phyloP scores from a whole-genome alignment of 2,888 invertebrate species.

The Thelaira solivaga region DNA sequence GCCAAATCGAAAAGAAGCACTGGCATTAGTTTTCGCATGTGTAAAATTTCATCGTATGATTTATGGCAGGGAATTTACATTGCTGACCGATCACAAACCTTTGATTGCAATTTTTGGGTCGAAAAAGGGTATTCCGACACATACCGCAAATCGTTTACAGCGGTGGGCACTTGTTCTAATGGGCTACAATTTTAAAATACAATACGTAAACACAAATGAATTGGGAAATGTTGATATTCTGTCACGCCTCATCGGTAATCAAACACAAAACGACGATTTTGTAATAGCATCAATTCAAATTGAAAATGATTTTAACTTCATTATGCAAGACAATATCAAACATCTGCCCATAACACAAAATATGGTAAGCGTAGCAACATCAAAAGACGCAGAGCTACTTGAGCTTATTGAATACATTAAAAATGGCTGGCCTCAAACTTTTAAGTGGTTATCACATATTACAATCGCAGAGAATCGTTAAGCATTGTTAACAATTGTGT shows the following conservation, averaged over 20 bases:
- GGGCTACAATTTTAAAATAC: constrained; percentile 23
- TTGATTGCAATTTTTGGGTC: constrained; percentile 5
- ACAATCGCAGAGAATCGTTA: constrained; percentile 7
- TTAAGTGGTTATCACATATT: too few species aligned
- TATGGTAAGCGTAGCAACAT: not conserved
- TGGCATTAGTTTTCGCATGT: constrained; percentile 1
- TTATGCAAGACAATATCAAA: not conserved
- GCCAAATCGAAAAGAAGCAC: constrained; percentile 64
- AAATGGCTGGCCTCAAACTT: too few species aligned
- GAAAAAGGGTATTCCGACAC: constrained; percentile 64
- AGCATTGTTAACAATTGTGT: not conserved
- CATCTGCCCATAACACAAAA: not conserved
- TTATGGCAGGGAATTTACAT: constrained; percentile 18
- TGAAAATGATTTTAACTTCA: not conserved
- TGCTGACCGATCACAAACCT: constrained; percentile 24
- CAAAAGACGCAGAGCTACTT: not conserved
- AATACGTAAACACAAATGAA: constrained; percentile 18
- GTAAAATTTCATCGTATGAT: constrained; percentile 24
- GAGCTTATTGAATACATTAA: too few species aligned
- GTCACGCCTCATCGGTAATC: not conserved
- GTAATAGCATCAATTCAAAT: not conserved
- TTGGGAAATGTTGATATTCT: not conserved
- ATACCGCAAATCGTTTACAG: constrained; percentile 9
- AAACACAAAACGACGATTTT: not conserved
- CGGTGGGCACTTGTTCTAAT: constrained; percentile 1